Evolutionary conservation across 2,797 vertebrate genomes (phyloP), one percentile per base, ranked within the genome.

Genomic region (Novumbra hubbsi): DNA sequence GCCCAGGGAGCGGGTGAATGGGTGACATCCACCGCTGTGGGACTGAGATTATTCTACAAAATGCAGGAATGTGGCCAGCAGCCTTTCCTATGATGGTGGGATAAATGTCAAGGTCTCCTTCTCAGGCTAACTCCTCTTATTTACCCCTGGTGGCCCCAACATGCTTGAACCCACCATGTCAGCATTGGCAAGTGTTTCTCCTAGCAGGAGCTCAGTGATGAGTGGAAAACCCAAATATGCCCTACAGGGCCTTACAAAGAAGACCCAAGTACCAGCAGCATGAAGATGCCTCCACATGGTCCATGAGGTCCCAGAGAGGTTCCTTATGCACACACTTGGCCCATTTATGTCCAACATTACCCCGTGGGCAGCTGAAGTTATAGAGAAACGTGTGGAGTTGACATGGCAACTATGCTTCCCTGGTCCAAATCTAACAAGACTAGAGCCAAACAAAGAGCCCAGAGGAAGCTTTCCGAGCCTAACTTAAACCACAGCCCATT

Each of bases 301-400:
- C 17, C 30, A 32, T 32, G n/a, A n/a, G 30, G 49, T 66, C 64
- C 64, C 28, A 32, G 28, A 66, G 32, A 34, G 34, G 64, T 7
- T 66, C 64, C 64, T 66, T 16, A 38, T 34, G 28, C 15, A 66
- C 30, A 34, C 64, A 28, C 64, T 66, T 28, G 16, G 64, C 64
- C 34, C 30, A 34, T 66, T 66, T 66, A 32, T 66, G 28, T 66
- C 17, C 0, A 3, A 16, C 16, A 32, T 66, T 16, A 19, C 64
- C 38, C 15, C 16, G 19, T 15, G 32, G 27, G 19, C 8, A 32
- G 17, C 16, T 15, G 64, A 66, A 17, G 21, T 32, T 5, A 32
- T 34, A 32, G 64, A 66, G 19, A 66, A 66, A 30, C 64, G 64
- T 66, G 32, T 66, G 7, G 28, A 32, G 64, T 32, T 66, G 64